Evolutionary conservation across 2,113 vertebrate genomes (phyloP), one percentile per base, ranked within the genome.

Genomic region (Chunga burmeisteri): DNA sequence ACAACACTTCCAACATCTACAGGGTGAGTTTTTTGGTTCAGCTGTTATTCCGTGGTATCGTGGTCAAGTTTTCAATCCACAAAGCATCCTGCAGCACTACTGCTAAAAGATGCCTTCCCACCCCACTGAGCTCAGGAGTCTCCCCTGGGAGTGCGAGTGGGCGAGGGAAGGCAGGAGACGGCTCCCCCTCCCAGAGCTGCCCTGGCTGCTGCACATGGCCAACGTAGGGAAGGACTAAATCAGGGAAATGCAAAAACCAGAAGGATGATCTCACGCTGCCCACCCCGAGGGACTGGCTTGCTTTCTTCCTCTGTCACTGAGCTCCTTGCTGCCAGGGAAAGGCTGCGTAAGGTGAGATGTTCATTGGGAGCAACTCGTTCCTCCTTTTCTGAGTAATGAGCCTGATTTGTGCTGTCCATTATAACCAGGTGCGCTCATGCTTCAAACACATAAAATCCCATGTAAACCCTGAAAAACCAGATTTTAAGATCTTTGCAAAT

Each of bases 381-480:
- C 42, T 92, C 22, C 36, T 92, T 77, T 90, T 70, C 74, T 66
- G 62, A 91, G 66, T 79, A 87, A 82, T 42, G 56, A 88, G 22
- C 30, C 85, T 80, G 63, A 62, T 86, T 86, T 80, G 36, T 62
- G 49, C 42, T 88, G 42, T 81, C 61, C 44, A 8, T 94, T 90
- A 65, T 66, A 77, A 73, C 42, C 79, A 58, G 62, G 38, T n/a
- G 30, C 30, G 70, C 55, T 83, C 42, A 50, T 87, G 77, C 73
- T 94, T 94, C 44, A 77, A 74, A 82, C 62, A 86, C 52, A 83
- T 49, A 49, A 86, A 96, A 95, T 73, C 36, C 30, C 22, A n/a
- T 16, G 40, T 89, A 96, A 93, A 90, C 46, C 47, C 78, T 70
- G 84, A 90, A 80, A 96, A 96, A 91, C 46, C 58, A 92, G 71